Evolutionary conservation across 2,888 invertebrate genomes (phyloP).

Genomic region (Drosophila dives): DNA sequence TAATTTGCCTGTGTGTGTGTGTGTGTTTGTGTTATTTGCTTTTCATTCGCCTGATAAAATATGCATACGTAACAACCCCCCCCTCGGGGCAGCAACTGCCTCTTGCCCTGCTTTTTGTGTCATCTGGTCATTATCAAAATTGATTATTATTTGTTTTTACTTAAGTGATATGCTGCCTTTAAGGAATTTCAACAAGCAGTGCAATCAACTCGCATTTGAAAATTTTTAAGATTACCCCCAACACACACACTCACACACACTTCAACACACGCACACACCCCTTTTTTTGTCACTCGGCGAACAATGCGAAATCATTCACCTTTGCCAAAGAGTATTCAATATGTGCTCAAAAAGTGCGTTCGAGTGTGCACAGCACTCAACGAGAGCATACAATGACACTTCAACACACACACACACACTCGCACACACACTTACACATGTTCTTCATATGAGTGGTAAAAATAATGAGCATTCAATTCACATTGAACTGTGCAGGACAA

Average conservation of each 20-base stretch:
- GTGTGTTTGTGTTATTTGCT: slow-evolving; percentile 61
- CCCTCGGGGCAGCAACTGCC: not conserved
- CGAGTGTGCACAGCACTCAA: slow-evolving; percentile 58
- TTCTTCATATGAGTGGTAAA: slow-evolving; percentile 51
- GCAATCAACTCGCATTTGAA: slow-evolving; percentile 12
- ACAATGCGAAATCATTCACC: slow-evolving; percentile 57
- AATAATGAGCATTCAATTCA: slow-evolving; percentile 79
- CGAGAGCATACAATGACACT: slow-evolving; percentile 55
- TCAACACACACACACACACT: slow-evolving; percentile 59
- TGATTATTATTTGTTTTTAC: slow-evolving; percentile 30
- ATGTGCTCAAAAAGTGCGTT: slow-evolving; percentile 62
- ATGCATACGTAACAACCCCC: slow-evolving; percentile 52
- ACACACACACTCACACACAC: slow-evolving; percentile 1
- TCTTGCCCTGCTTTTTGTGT: slow-evolving; percentile 10
- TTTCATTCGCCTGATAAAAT: slow-evolving; percentile 68
- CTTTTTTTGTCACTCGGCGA: slow-evolving; percentile 64
- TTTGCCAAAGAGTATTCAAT: slow-evolving; percentile 60
- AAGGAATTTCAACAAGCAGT: not conserved
- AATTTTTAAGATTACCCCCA: slow-evolving; percentile 10
- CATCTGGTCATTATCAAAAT: slow-evolving; percentile 30
- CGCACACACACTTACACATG: slow-evolving; percentile 15
- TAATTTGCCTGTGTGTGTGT: slow-evolving; percentile 61
- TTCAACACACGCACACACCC: slow-evolving; percentile 40
- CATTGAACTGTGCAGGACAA: slow-evolving; percentile 39
- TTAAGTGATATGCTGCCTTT: not conserved